Conservation (phyloP, 2,113 vertebrate genomes). For the Asarcornis scutulata region DNA sequence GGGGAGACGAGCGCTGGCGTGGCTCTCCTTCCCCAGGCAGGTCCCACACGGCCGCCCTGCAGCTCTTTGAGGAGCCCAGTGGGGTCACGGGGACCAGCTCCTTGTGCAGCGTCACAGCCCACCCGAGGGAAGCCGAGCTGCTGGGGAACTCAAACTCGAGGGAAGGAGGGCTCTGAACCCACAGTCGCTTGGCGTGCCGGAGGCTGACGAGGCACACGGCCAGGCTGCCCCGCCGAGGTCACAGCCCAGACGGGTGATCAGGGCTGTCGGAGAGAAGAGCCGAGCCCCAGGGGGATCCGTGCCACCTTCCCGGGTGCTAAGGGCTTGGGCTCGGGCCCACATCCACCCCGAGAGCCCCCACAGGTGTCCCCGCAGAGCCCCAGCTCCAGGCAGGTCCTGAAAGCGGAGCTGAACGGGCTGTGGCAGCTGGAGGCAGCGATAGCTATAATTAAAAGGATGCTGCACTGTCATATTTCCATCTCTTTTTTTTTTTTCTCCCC, state of each 20-base stretch:
- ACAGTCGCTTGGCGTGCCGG: background rate
- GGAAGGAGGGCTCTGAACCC: background rate
- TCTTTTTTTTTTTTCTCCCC: background rate
- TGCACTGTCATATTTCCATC: background rate
- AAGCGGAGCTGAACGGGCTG: background rate
- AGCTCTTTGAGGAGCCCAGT: conserved; percentile 11
- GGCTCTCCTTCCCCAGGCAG: background rate
- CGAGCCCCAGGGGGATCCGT: background rate
- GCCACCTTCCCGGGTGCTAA: background rate
- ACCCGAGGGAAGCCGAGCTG: background rate
- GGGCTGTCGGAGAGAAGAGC: background rate
- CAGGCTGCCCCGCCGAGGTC: background rate
- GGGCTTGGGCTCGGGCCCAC: background rate
- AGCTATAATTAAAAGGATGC: background rate
- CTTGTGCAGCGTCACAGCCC: background rate
- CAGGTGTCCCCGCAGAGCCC: accelerated
- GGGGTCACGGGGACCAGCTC: background rate
- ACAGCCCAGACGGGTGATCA: accelerated
- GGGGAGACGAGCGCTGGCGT: accelerated
- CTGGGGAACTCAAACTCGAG: background rate
- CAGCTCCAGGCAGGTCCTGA: background rate
- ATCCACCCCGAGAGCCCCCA: accelerated
- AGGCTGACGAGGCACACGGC: background rate
- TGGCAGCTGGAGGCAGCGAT: background rate
- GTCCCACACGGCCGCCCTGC: background rate